Percentiles rank a stretch among this genome's conserved stretches.
Evolutionary conservation across 2,113 vertebrate genomes (phyloP).

Genomic region (Chloebia gouldiae): DNA sequence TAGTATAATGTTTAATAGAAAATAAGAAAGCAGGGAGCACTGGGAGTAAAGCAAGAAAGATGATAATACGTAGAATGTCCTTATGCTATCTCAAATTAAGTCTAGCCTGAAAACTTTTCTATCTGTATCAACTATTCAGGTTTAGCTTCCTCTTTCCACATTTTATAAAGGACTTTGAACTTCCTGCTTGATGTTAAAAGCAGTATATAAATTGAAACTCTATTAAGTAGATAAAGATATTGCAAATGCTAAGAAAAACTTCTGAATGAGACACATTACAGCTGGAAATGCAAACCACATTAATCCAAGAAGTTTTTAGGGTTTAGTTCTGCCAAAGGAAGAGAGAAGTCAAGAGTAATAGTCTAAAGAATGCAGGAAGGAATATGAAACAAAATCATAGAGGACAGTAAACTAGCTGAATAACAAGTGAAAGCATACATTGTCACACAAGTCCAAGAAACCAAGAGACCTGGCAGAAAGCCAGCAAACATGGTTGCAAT

Average conservation of each 20-base stretch:
- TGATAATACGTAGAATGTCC: not conserved
- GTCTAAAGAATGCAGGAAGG: slow-evolving; percentile 26
- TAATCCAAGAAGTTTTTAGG: not conserved
- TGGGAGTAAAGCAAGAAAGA: not conserved
- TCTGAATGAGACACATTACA: slow-evolving; percentile 45
- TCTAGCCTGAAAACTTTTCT: slow-evolving; percentile 36
- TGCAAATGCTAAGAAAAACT: slow-evolving; percentile 45
- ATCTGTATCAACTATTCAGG: not conserved
- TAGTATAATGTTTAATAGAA: not conserved
- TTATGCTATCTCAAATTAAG: not conserved
- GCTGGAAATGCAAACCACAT: slow-evolving; percentile 41
- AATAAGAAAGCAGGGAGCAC: not conserved
- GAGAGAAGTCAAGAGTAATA: not conserved
- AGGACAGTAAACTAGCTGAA: slow-evolving; percentile 25
- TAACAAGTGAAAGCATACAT: slow-evolving; percentile 16
- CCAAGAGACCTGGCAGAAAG: slow-evolving; percentile 4
- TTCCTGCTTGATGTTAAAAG: slow-evolving; percentile 56
- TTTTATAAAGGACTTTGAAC: slow-evolving; percentile 59
- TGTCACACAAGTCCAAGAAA: not conserved
- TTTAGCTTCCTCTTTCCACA: slow-evolving; percentile 34
- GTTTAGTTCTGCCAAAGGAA: not conserved
- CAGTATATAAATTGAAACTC: slow-evolving; percentile 46
- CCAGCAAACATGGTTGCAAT: slow-evolving; percentile 49
- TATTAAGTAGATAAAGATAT: slow-evolving; percentile 62
- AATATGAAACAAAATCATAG: slow-evolving; percentile 33